A percentile compares a stretch with the other conserved stretches of the same genome.
Evolutionary conservation across 2,797 vertebrate genomes (phyloP).

Genomic region (Melanotaenia boesemani): DNA sequence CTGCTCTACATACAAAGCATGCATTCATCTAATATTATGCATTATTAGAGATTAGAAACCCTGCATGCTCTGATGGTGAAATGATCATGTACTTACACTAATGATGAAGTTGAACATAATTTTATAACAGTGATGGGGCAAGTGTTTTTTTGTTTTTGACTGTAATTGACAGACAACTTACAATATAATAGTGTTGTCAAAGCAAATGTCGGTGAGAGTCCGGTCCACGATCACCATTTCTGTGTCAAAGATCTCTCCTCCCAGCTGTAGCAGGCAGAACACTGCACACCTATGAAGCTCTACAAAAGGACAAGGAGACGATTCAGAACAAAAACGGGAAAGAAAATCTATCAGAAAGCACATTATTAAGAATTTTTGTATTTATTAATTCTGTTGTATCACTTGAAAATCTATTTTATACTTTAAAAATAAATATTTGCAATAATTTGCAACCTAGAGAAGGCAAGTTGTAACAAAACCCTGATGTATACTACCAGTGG

Average conservation of each 20-base stretch:
- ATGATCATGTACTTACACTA: too few relatives aligned
- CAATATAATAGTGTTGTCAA: slow-evolving; percentile 92
- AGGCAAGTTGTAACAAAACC: not conserved
- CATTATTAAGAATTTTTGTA: slow-evolving; percentile 7
- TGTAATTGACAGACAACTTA: slow-evolving; percentile 73
- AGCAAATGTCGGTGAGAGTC: slow-evolving; percentile 95
- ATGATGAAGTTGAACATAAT: not conserved
- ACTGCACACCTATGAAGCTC: slow-evolving; percentile 94
- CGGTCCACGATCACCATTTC: slow-evolving; percentile 95
- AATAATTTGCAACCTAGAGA: not conserved
- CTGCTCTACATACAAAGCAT: too few relatives aligned
- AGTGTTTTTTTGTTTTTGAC: not conserved
- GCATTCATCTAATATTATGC: too few relatives aligned
- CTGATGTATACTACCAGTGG: not conserved
- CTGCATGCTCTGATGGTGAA: too few relatives aligned
- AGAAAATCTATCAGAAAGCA: not conserved
- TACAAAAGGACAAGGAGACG: slow-evolving; percentile 49
- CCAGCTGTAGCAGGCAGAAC: slow-evolving; percentile 93
- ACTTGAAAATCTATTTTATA: slow-evolving; percentile 13
- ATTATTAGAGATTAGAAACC: too few relatives aligned
- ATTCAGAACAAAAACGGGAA: not conserved
- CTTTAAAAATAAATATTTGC: not conserved
- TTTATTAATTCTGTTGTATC: slow-evolving; percentile 26
- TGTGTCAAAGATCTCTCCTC: slow-evolving; percentile 93
- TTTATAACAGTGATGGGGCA: not conserved